Percentiles rank a stretch among this genome's conserved stretches.
Conservation (phyloP, 2,888 invertebrate species). For the Pristionchus entomophagus region DNA sequence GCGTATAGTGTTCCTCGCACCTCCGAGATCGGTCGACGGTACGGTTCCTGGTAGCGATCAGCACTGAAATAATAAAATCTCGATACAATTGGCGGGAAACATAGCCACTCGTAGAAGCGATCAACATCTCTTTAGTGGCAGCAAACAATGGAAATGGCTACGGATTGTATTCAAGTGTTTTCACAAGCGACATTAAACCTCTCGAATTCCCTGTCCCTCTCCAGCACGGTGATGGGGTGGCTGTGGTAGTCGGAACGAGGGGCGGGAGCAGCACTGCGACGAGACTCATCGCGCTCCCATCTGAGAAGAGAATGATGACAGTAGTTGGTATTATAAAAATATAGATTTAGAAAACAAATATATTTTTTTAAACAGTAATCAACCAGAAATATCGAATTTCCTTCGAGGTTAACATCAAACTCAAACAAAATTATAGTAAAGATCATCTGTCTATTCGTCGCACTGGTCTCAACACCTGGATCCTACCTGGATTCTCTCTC, state of each 20-base stretch:
- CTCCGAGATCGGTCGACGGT: slow-evolving; percentile 21
- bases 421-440: no score
- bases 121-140: no score
- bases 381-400: neutral
- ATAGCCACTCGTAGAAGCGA: no score
- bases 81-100: no score
- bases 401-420: neutral
- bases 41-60: slow-evolving; percentile 12
- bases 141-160: no score
- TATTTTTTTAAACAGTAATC: neutral
- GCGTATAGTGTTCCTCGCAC: slow-evolving; percentile 8
- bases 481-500: slow-evolving; percentile 40
- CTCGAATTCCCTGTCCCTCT: slow-evolving; percentile 15
- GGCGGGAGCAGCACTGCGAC: neutral
- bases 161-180: no score
- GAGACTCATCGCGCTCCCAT: slow-evolving; percentile 25
- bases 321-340: neutral
- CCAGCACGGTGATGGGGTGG: neutral
- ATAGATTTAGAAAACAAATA: neutral
- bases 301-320: neutral
- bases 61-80: neutral
- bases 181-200: neutral
- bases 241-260: slow-evolving; percentile 6
- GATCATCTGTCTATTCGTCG: no score
- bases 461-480: no score